Evolutionary conservation across 1,140 invertebrate species (phyloP).

Genomic region (Onthophagus taurus): DNA sequence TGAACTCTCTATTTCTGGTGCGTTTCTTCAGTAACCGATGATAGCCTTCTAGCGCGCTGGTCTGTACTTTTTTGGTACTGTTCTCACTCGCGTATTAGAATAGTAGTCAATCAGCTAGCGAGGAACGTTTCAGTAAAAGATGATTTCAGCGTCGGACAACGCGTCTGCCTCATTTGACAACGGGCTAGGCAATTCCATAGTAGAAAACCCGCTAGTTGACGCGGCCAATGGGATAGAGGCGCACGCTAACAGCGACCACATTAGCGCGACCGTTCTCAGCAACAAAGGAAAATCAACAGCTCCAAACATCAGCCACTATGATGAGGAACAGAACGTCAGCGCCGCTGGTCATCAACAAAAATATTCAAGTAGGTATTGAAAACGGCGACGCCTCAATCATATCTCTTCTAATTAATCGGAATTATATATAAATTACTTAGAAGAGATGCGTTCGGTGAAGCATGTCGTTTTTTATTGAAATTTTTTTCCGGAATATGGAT

Average conservation of each 20-base stretch:
- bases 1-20: too few relatives aligned
- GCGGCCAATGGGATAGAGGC: slow-evolving; percentile 33
- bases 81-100: too few relatives aligned
- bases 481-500: too few relatives aligned
- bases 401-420: too few relatives aligned
- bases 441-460: too few relatives aligned
- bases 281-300: slow-evolving; percentile 23
- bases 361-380: slow-evolving; percentile 37
- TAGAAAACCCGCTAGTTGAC: slow-evolving; percentile 37
- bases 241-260: slow-evolving; percentile 33
- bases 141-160: slow-evolving; percentile 40
- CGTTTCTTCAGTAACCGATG: too few relatives aligned
- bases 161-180: slow-evolving; percentile 33
- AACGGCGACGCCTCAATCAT: slow-evolving; percentile 4
- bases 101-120: too few relatives aligned
- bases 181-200: slow-evolving; percentile 32
- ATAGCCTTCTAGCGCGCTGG: too few relatives aligned
- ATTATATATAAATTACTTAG: too few relatives aligned
- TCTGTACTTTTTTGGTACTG: too few relatives aligned
- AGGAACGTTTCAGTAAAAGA: slow-evolving; percentile 42
- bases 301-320: slow-evolving; percentile 20
- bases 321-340: slow-evolving; percentile 24
- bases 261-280: slow-evolving; percentile 35
- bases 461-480: too few relatives aligned
- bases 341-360: slow-evolving; percentile 26